Base-by-base conservation (phyloP, 2,888 invertebrate species). In the Julus scanicus region DNA sequence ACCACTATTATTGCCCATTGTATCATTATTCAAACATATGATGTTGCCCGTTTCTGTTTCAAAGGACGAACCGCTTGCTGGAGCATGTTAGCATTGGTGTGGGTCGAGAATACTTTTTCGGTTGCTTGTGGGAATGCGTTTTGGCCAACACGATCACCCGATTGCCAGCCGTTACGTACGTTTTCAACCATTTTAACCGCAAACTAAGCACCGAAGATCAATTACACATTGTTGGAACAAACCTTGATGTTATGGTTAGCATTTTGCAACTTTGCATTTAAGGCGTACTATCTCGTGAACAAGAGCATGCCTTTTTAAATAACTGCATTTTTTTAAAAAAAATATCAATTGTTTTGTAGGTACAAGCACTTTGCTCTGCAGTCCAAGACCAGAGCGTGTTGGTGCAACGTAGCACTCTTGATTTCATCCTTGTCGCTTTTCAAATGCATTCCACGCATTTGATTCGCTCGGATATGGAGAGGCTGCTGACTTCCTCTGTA, bases 51-150 rank as follows among this genome's bases (percentile, higher is more conserved):
- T 44, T 84, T 84, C n/a, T 4, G 15, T 84, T 90, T 91, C 91
- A 2, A 90, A 94, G 95, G 90, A 95, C 95, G 0, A 94, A 94
- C 91, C 92, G 92, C 71, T 92, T 96, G 88, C 91, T 96, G 89
- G 95, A 95, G 90, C 94, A 95, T 91, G 95, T 97, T 11, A 95
- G 96, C 91, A 94, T 94, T 87, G 95, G 95, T 63, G 96, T 97
- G 15, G 96, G 95, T 87, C 94, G 95, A 0, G 94, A 94, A 88
- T 95, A 95, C 92, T 98, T 97, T 93, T 97, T 96, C 92, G 95
- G 96, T 0, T 96, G 96, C 91, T 93, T 98, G 84, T 98, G 98
- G 98, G 96, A 96, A 91, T 96, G 96, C 91, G 94, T 97, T 87
- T 94, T 95, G 63, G 95, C 95, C 85, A 96, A 96, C 92, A 95